Conservation (phyloP, 2,797 vertebrate genomes). For the Cottoperca gobio region DNA sequence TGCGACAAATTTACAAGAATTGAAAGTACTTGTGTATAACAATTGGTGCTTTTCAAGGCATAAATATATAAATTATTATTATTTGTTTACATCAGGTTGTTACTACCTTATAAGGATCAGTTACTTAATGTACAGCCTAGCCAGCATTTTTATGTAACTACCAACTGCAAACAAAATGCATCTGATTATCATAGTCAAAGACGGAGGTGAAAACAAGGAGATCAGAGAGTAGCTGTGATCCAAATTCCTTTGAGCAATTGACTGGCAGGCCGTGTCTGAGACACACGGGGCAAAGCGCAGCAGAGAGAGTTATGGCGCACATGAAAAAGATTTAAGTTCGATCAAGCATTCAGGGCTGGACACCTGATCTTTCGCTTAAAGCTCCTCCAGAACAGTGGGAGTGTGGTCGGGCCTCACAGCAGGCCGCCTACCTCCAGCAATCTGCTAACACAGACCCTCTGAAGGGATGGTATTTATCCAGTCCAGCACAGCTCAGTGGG, state of each 20-base stretch:
- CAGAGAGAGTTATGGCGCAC: slow-evolving; percentile 64
- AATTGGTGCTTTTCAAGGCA: neutral
- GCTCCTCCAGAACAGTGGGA: slow-evolving; percentile 76
- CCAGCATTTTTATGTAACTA: neutral
- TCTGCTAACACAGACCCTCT: slow-evolving; percentile 75
- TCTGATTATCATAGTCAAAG: slow-evolving; percentile 10
- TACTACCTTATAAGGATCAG: neutral
- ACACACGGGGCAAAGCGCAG: slow-evolving; percentile 32
- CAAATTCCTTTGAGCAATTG: slow-evolving; percentile 56
- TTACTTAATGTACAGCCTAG: neutral
- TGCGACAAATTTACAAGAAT: too few relatives aligned
- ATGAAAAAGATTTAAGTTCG: slow-evolving; percentile 84
- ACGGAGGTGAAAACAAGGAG: slow-evolving; percentile 43
- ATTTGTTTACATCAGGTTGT: neutral
- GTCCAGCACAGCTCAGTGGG: slow-evolving; percentile 69
- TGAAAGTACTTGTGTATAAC: neutral
- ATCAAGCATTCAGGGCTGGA: slow-evolving; percentile 77
- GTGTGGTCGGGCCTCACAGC: slow-evolving; percentile 77
- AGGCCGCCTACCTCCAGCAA: slow-evolving; percentile 69
- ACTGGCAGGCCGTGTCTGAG: slow-evolving; percentile 39
- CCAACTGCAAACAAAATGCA: neutral
- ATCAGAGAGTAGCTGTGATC: slow-evolving; percentile 28
- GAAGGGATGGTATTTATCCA: slow-evolving; percentile 76
- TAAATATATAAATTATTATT: neutral
- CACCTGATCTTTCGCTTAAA: slow-evolving; percentile 84